Conservation (phyloP, 1,140 invertebrate genomes). For the Coboldia fuscipes region DNA sequence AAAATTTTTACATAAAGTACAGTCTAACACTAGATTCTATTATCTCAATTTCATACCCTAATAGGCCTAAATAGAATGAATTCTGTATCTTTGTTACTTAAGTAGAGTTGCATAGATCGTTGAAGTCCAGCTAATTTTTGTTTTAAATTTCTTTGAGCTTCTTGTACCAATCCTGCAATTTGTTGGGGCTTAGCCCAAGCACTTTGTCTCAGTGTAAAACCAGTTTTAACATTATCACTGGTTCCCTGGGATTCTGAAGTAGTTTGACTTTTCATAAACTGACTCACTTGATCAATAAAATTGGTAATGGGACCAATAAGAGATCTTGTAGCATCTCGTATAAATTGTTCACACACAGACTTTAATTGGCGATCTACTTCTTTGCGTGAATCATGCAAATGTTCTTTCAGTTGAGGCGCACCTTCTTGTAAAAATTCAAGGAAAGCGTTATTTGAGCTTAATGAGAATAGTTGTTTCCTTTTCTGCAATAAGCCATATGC, state of each 20-base stretch:
- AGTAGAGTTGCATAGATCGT: constrained; percentile 76
- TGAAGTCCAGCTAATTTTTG: constrained; percentile 58
- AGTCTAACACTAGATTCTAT: constrained; percentile 1
- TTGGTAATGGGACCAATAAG: constrained; percentile 49
- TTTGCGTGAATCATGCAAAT: constrained; percentile 80
- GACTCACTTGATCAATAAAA: constrained; percentile 48
- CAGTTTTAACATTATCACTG: constrained; percentile 6
- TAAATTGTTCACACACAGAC: constrained; percentile 75
- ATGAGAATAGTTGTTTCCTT: constrained; percentile 62
- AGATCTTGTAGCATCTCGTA: constrained; percentile 53
- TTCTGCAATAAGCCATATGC: constrained; percentile 75
- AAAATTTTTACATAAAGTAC: constrained; percentile 5
- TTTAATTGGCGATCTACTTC: constrained; percentile 87
- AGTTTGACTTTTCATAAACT: constrained; percentile 7
- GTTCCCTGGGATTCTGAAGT: not conserved
- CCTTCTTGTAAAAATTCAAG: constrained; percentile 80
- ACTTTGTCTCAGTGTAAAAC: constrained; percentile 18
- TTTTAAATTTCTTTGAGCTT: constrained; percentile 51
- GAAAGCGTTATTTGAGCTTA: constrained; percentile 76
- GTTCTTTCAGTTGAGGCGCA: constrained; percentile 78
- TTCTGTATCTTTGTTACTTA: constrained; percentile 92
- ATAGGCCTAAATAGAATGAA: constrained; percentile 87
- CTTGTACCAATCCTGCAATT: constrained; percentile 32
- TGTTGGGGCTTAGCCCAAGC: constrained; percentile 27
- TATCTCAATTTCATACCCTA: constrained; percentile 43